These are phyloP conservation scores for Eupleurogrammus muticus DNA, from an alignment of 2,797 vertebrate genomes.

Conservation along the genomic window DNA sequence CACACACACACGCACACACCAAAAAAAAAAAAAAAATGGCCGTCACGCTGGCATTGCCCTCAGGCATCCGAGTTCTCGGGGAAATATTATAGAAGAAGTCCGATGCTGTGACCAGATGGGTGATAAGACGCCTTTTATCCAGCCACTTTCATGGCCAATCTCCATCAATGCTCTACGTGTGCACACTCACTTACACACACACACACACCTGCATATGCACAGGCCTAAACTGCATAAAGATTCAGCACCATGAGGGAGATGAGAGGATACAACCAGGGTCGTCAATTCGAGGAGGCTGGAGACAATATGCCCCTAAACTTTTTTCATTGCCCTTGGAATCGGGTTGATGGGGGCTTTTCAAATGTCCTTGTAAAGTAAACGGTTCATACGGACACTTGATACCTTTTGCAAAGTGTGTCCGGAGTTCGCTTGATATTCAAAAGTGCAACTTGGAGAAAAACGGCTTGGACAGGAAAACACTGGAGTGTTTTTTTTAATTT, in stretches of 20 bases:
- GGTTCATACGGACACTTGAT: no score
- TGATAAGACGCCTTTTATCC: conserved; percentile 58
- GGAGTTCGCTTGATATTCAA: no score
- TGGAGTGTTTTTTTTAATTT: no score
- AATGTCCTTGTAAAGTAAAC: no score
- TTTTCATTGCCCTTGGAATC: no score
- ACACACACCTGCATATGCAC: not conserved
- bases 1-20: conserved; percentile 31
- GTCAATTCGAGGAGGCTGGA: no score
- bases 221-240: conserved; percentile 41
- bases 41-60: conserved; percentile 32
- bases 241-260: conserved; percentile 21
- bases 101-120: conserved; percentile 59
- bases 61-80: conserved; percentile 29
- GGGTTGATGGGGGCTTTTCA: no score
- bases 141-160: conserved; percentile 62
- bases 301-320: no score
- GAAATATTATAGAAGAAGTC: conserved; percentile 73
- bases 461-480: no score
- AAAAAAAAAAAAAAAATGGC: conserved; percentile 27
- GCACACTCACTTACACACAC: not conserved
- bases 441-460: no score
- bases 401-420: no score
- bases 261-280: not conserved
- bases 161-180: conserved; percentile 43